Base-by-base conservation (phyloP, 2,113 vertebrate genomes). In the Accipiter virgatus region DNA sequence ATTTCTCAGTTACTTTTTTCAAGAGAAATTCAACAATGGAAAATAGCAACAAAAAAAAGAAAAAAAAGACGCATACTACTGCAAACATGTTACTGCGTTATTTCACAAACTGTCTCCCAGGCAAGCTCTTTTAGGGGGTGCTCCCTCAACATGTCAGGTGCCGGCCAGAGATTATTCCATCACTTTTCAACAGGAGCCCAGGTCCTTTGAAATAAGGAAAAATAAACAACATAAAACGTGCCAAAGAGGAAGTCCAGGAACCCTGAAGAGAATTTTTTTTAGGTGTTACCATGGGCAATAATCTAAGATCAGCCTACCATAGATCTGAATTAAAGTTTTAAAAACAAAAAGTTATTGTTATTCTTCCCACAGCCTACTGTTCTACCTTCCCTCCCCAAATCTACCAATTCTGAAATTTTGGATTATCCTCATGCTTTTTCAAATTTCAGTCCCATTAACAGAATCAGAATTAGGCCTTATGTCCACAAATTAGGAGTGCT, bases 191-290 rank as follows among this genome's bases (percentile, higher is more conserved):
- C 92, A 97, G 96, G 93, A 96, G 84, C 96, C 75, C 97, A 97
- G 93, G 93, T 97, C 97, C 98, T 96, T 98, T 89, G 97, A 97
- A 98, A 97, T 95, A 98, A 98, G 96, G 95, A 97, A 97, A 97
- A 98, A 97, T 81, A 96, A 96, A 97, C 50, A 96, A 94, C 95
- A 97, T 90, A 95, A 96, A 97, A 96, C 59, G 65, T 68, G 85
- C 95, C 88, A 91, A 90, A 96, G 84, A 80, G 53, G 72, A 94
- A 93, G 42, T 88, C 84, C 45, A 88, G 93, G 77, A 92, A 87
- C 74, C 80, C 94, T 86, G 38, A 93, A 82, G 93, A 95, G 79
- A 93, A 87, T 72, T 95, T 95, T 95, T 91, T 93, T 92, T 74
- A 86, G 74, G 66, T 3, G 1, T 94, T 94, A 95, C 52, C 63